Evolutionary conservation across 2,113 vertebrate species (phyloP), one percentile per base, ranked within the genome.

Genomic region (Trichechus manatus): DNA sequence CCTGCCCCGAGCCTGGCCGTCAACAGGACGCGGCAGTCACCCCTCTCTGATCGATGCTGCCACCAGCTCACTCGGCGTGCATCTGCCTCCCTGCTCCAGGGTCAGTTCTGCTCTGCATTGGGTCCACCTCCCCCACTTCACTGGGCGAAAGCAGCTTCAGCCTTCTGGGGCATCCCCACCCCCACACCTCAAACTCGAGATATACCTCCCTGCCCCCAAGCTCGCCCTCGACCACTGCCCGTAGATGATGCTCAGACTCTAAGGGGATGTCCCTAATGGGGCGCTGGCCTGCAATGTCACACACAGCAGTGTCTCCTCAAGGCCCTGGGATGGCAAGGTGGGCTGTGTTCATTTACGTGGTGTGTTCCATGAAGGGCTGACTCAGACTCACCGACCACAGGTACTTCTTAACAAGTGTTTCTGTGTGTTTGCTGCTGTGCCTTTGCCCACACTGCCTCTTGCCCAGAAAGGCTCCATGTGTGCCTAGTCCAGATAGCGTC

Each of bases 11-110:
- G 74, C 27, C 82, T 3, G 0, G 1, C 63, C 9, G 20, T 61
- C 82, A 10, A 33, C 89, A 86, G 53, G 82, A 11, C 0, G 15
- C 77, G 25, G 47, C 63, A 14, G 59, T 27, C 31, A 4, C 81
- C n/a, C 0, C 0, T 22, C 79, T 7, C 5, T 1, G 27, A 42
- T 87, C 2, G 0, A 87, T 74, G 27, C 6, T 0, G 0, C 70
- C 47, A 5, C 82, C 31, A 0, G 53, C 53, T 22, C 50, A 68
- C 53, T 80, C 81, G 3, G 4, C 44, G 23, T 33, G 87, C 50
- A 53, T 88, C 92, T 91, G 63, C 63, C 33, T 61, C 36, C 44
- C 6, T 7, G 70, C 42, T 3, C 7, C 53, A 15, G 72, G 79
- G 74, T 75, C 61, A 50, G 1, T 2, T 23, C 8, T 14, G 5